Evolutionary conservation across 1,140 invertebrate genomes (phyloP), one percentile per base, ranked within the genome.

Genomic region (Trichoplusia ni): DNA sequence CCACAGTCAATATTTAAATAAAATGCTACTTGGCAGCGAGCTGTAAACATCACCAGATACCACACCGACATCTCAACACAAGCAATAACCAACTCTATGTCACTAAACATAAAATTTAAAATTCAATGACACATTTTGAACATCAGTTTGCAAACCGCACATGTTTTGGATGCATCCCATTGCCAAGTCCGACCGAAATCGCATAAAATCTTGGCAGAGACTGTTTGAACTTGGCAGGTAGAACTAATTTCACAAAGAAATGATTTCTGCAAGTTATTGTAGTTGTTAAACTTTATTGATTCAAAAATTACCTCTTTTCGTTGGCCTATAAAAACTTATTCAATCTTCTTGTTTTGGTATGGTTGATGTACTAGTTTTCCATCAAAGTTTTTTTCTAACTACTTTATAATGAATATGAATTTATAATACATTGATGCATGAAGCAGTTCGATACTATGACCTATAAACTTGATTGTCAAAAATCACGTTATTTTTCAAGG

Each of bases 1-100:
- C 46, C 46, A 16, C 46, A 18, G 14, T 49, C 27, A 16, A 33
- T 49, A 16, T 33, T 47, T 29, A n/a, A 49, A 19, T 19, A 19
- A 49, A 49, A 33, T 9, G 29, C 14, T 19, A 49, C 18, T 49
- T 49, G 46, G 46, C 14, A 33, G 44, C 44, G 25, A n/a, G 2
- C 16, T 31, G 14, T 19, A 49, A 49, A 49, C 9, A 33, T 19
- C 27, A 49, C 7, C 8, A 9, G 2, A 19, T 47, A 33, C n/a
- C 5, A 18, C 16, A 49, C n/a, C 7, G 7, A 9, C 18, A 9
- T 9, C 14, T 49, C 11, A 2, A 49, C 31, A 25, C 14, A 19
- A 18, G 2, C 23, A 8, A 47, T 13, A 23, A 23, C 5, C 1
- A 11, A 6, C 38, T n/a, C n/a, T 21, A 42, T 3, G 9, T 7